Base-by-base conservation (phyloP, 2,797 vertebrate species). In the Sebastes goodei region DNA sequence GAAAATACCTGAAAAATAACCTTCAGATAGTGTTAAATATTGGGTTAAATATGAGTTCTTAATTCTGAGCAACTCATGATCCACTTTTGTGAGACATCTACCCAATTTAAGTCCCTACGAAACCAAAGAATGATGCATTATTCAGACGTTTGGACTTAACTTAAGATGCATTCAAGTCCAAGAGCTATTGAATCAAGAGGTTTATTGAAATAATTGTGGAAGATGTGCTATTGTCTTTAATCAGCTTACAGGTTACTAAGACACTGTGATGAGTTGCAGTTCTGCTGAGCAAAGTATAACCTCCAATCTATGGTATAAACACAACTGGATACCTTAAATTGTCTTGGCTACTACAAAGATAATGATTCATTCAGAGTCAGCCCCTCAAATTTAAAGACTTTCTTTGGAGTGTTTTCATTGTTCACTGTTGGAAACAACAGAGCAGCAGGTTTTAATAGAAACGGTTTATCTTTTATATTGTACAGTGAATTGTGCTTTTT, bases 361-460 rank as follows among this genome's bases (percentile, higher is more conserved):
- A 7, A 76, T 61, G 66, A 83, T 85, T 71, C 78, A 72, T 46
- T 76, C 53, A n/a, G 5, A 30, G 17, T 66, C n/a, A 6, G 20
- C 9, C 0, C 14, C 5, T 71, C 56, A 5, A 55, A 69, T 82
- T 68, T 25, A 57, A 71, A 71, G 4, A 46, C 3, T 5, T 30
- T 83, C 71, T 56, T 38, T 17, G 3, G 4, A 15, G 12, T 65
- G 20, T 78, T 82, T 80, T 71, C 12, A 59, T 49, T 83, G 25
- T 38, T 17, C 1, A 25, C 60, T 81, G n/a, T 29, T 10, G 2
- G 32, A 74, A 55, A 72, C 57, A 73, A 46, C 27, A 56, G 46
- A 61, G 30, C 69, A 83, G 57, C 42, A 67, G 63, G 59, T 78
- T 86, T 74, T 35, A 20, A 66, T 71, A 52, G 10, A 62, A 71